Evolutionary conservation across 2,888 invertebrate species (phyloP), one percentile per base, ranked within the genome.

Genomic region (Clitarchus hookeri): DNA sequence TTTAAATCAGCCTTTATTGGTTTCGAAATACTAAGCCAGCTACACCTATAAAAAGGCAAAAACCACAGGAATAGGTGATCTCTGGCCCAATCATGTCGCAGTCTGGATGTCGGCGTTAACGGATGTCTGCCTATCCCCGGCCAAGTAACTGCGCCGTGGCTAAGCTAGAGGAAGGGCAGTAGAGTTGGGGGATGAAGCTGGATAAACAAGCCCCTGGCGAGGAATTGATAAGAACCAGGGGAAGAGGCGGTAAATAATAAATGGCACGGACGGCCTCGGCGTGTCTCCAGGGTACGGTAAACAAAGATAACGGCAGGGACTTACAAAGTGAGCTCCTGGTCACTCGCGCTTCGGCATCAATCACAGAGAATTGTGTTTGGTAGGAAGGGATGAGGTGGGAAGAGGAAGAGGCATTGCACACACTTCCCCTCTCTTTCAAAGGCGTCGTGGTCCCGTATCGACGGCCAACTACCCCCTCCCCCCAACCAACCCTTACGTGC

Each of bases 141-240:
- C 65, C 65, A n/a, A 6, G 65, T 9, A 65, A n/a, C 65, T 65
- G 65, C 19, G 65, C n/a, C 65, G n/a, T 8, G 65, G n/a, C 23
- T 11, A 65, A n/a, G 65, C 1, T 65, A 9, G 65, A 23, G 65
- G n/a, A 65, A 65, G 65, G 65, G 65, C 13, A 0, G 65, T 1
- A 65, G 53, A 53, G 36, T 36, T 36, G 53, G n/a, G 65, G 65
- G 65, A 19, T n/a, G n/a, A 19, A 65, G 65, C 48, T 48, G 65
- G 65, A 65, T 65, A 65, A 65, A 65, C 65, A 65, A 65, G 65
- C 65, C 65, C 65, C 65, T 65, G 65, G 65, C 65, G 65, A 65
- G 65, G 65, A 65, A 65, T 65, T 65, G 65, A 65, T 65, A 65
- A 65, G 65, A 65, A 23, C 65, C 65, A 11, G 65, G 65, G n/a